Evolutionary conservation across 2,113 vertebrate species (phyloP).

Genomic region (Halichoerus grypus): DNA sequence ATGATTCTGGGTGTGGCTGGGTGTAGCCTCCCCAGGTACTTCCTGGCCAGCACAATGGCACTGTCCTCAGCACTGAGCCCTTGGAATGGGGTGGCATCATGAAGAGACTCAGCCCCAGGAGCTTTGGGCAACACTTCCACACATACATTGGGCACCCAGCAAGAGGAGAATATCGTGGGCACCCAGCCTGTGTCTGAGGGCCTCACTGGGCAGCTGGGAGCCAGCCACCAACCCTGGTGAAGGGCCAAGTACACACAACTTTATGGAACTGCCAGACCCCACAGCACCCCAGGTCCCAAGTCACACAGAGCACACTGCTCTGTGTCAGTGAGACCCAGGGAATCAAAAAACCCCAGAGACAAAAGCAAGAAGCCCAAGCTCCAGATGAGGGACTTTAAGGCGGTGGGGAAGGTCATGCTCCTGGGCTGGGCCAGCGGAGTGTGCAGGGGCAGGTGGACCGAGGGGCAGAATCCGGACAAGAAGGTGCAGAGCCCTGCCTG

Average conservation of each 20-base stretch:
- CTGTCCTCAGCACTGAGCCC: neutral
- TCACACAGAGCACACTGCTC: neutral
- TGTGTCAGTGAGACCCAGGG: neutral
- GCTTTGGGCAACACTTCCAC: neutral
- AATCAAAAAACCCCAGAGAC: neutral
- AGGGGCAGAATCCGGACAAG: neutral
- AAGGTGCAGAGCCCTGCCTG: neutral
- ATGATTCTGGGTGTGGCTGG: conserved; percentile 67
- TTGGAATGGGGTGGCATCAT: neutral
- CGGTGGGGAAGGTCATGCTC: neutral
- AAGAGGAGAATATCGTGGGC: neutral
- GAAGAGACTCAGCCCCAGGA: neutral
- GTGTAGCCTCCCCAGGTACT: conserved; percentile 59
- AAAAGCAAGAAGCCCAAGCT: neutral
- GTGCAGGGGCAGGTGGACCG: neutral
- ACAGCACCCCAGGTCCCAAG: neutral
- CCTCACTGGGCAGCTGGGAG: neutral
- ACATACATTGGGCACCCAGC: neutral
- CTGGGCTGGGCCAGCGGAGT: neutral
- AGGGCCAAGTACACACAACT: neutral
- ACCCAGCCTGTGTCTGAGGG: neutral
- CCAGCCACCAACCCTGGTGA: neutral
- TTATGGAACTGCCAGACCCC: neutral
- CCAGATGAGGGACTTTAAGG: neutral
- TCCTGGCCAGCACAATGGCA: conserved; percentile 77